phyloP scores from a whole-genome alignment of 92 coral and sea anemone species.

The Zoanthus sociatus region DNA sequence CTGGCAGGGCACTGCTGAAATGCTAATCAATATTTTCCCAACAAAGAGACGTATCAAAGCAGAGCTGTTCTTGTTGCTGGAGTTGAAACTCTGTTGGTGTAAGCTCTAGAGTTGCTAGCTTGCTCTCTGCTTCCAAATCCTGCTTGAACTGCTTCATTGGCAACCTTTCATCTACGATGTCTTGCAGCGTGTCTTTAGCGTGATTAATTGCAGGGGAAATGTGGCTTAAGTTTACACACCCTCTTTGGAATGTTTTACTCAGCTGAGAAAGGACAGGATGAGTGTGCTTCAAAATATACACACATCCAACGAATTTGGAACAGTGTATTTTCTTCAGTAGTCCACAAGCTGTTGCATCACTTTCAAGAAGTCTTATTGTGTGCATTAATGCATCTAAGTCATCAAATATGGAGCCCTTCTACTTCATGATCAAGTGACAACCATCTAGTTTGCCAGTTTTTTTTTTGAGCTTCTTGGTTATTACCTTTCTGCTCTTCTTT shows the following conservation, averaged over 20 bases:
- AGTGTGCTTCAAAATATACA: conserved; percentile 37
- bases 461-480: background rate
- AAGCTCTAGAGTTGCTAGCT: conserved; percentile 33
- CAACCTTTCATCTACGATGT: conserved; percentile 29
- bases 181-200: conserved; percentile 17
- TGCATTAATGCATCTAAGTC: conserved; percentile 7
- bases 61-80: conserved; percentile 52
- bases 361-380: conserved; percentile 39
- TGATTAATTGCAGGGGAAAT: conserved; percentile 52
- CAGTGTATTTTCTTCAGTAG: conserved; percentile 37
- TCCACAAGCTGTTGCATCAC: conserved; percentile 22
- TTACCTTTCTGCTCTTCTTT: conserved; percentile 50
- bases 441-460: too few species aligned
- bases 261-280: conserved; percentile 41
- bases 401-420: too few species aligned
- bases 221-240: conserved; percentile 54
- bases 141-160: conserved; percentile 42
- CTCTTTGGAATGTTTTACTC: conserved; percentile 50
- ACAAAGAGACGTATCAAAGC: conserved; percentile 35
- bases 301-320: conserved; percentile 42
- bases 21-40: conserved; percentile 46
- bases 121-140: conserved; percentile 45
- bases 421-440: too few species aligned
- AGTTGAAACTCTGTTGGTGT: conserved; percentile 41
- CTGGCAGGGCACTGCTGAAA: conserved; percentile 35